Base-by-base conservation (phyloP, 2,888 invertebrate species). In the Spodoptera littoralis region DNA sequence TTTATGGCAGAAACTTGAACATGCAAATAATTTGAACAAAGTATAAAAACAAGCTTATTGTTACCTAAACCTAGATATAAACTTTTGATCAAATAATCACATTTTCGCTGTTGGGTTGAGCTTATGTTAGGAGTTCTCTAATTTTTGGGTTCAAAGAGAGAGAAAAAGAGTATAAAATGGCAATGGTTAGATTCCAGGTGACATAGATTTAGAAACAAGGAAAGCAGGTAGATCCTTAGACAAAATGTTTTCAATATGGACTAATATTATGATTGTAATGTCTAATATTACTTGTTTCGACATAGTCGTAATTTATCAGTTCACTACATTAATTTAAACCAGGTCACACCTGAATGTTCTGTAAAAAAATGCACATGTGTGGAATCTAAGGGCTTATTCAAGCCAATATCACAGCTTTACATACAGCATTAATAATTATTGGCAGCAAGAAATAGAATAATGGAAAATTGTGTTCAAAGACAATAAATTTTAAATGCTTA, bases 361-460 rank as follows among this genome's bases (percentile, higher is more conserved):
- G 22, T 44, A 76, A 53, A 65, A 45, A 77, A 73, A 74, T 74
- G 78, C 75, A 69, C 24, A 24, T 41, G 18, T 52, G 47, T 62
- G 74, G 78, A 74, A 75, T 75, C 49, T 51, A 47, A 47, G 27
- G 60, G 72, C 55, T 65, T 51, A 22, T 53, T 13, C 13, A 64
- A 78, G 76, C 76, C 59, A 52, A 69, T 67, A 75, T 76, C 76
- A 76, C 79, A 79, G 67, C 51, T 60, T 67, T 58, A 43, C 46
- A 76, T 24, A 61, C 43, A 60, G n/a, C 43, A 49, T 55, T 46
- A 59, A 48, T 22, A 47, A 60, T 54, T 51, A 54, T 51, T 65
- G 49, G 44, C 54, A 61, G 62, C 49, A 60, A 57, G 59, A 53
- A 70, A 62, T 54, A 51, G 43, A 69, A 57, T 42, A 54, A 60